phyloP scores from a whole-genome alignment of 2,113 vertebrate species.

The Chaenocephalus aceratus region DNA sequence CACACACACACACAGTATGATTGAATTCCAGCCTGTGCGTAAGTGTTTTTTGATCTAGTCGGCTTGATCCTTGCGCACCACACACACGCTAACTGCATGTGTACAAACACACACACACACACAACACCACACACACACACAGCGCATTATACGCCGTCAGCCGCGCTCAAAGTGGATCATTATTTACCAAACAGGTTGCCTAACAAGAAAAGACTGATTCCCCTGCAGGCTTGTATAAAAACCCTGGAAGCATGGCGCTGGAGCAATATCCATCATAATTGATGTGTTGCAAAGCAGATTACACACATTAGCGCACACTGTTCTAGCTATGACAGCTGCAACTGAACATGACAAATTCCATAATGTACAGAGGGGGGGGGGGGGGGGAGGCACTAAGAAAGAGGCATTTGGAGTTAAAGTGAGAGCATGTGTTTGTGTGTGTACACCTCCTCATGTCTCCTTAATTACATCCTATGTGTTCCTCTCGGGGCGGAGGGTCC shows the following conservation, averaged over 20 bases:
- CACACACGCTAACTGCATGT: background rate
- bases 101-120: constrained; percentile 29
- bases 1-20: constrained; percentile 47
- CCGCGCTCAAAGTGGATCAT: constrained; percentile 80
- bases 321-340: constrained; percentile 86
- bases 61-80: constrained; percentile 67
- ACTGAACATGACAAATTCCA: constrained; percentile 88
- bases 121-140: constrained; percentile 18
- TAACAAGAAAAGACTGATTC: constrained; percentile 87
- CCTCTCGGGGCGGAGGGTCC: constrained; percentile 75
- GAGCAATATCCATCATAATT: constrained; percentile 88
- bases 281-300: constrained; percentile 90
- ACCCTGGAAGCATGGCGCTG: constrained; percentile 75
- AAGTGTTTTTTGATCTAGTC: constrained; percentile 72
- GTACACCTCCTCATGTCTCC: constrained; percentile 58
- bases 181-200: constrained; percentile 88
- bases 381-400: constrained; percentile 64
- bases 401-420: constrained; percentile 65
- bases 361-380: constrained; percentile 65
- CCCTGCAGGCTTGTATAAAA: constrained; percentile 79
- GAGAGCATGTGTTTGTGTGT: constrained; percentile 36
- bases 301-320: constrained; percentile 88
- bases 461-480: constrained; percentile 78
- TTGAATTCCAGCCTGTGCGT: constrained; percentile 72
- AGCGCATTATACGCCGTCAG: constrained; percentile 74